Conservation (phyloP, 2,888 invertebrate species). For the Augochlorella aurata region DNA sequence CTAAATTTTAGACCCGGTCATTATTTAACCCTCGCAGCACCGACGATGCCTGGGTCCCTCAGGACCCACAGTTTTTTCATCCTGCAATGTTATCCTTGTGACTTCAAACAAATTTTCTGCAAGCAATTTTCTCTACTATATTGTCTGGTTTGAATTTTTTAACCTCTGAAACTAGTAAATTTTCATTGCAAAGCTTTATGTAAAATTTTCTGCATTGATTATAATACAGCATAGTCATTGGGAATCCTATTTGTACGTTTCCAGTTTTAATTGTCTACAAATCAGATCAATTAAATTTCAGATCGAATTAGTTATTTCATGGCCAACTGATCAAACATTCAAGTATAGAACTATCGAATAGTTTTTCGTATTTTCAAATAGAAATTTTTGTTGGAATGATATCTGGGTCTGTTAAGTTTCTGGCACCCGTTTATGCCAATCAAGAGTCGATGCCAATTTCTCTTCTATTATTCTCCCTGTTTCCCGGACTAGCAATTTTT, state of each 20-base stretch:
- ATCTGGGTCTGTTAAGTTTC: not conserved
- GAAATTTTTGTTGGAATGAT: not conserved
- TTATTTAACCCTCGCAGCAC: conserved; percentile 8
- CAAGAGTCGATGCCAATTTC: conserved; percentile 45
- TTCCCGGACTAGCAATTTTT: conserved; percentile 26
- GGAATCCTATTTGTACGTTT: not conserved
- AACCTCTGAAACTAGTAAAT: too few species aligned
- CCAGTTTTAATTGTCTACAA: not conserved
- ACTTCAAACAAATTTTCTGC: not conserved
- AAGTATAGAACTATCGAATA: not conserved
- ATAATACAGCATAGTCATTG: not conserved
- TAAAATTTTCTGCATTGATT: not conserved
- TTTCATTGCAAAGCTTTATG: too few species aligned
- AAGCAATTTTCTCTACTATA: not conserved
- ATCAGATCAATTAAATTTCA: not conserved
- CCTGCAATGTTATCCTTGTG: not conserved
- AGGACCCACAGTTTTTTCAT: not conserved
- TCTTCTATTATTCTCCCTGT: conserved; percentile 14
- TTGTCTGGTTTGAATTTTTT: not conserved
- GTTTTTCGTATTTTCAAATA: not conserved
- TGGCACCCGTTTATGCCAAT: conserved; percentile 49
- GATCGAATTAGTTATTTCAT: not conserved
- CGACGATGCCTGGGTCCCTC: conserved; percentile 5
- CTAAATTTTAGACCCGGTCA: conserved; percentile 45
- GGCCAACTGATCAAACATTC: not conserved